phyloP scores from a whole-genome alignment of 2,888 invertebrate species.

The Caradrina kadenii region DNA sequence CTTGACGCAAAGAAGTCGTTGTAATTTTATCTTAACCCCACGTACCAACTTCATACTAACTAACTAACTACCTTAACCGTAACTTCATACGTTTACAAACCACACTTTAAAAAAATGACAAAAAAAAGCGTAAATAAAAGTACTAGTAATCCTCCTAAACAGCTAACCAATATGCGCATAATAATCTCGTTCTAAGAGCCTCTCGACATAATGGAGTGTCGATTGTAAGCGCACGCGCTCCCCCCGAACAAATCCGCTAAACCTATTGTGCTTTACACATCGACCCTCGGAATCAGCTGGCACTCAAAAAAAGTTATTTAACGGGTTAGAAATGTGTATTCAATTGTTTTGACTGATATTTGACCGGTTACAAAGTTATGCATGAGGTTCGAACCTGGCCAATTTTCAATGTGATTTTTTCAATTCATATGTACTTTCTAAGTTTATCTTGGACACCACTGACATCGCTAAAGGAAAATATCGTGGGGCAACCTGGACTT shows the following conservation, averaged over 20 bases:
- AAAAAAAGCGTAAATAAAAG: constrained; percentile 49
- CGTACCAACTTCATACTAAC: too few species aligned
- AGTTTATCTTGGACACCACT: too few species aligned
- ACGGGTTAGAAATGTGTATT: constrained; percentile 59
- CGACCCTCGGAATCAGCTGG: constrained; percentile 79
- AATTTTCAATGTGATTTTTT: too few species aligned
- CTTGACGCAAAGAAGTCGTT: too few species aligned
- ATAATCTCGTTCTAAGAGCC: constrained; percentile 79
- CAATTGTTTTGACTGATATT: constrained; percentile 57
- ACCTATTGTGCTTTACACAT: constrained; percentile 79
- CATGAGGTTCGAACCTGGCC: too few species aligned
- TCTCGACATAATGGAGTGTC: constrained; percentile 86
- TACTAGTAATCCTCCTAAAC: constrained; percentile 69
- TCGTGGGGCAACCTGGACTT: too few species aligned
- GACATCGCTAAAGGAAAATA: too few species aligned
- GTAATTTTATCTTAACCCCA: too few species aligned
- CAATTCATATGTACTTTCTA: too few species aligned
- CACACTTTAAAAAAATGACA: constrained; percentile 1
- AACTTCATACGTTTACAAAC: not conserved
- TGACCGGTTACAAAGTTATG: constrained; percentile 7
- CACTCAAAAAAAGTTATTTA: constrained; percentile 73
- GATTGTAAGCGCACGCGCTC: constrained; percentile 75
- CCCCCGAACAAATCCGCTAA: constrained; percentile 77
- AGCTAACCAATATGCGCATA: constrained; percentile 84
- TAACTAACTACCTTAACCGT: too few species aligned